Evolutionary conservation across 35 echinoderm and acorn worm species (phyloP).

Genomic region (Apostichopus californicus): DNA sequence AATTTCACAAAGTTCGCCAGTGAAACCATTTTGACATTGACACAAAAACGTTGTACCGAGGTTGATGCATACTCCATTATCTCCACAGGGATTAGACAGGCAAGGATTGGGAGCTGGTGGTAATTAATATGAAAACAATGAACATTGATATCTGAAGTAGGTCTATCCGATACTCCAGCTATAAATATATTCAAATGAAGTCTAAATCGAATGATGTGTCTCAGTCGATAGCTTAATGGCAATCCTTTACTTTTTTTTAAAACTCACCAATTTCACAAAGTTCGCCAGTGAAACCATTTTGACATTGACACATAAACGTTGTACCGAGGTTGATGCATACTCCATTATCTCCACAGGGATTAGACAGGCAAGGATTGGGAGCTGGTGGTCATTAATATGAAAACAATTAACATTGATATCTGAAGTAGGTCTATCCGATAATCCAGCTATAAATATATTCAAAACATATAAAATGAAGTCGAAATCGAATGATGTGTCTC

Average conservation of each 20-base stretch:
- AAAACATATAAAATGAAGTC: no score
- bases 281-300: slow-evolving; percentile 8
- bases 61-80: slow-evolving; percentile 6
- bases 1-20: not conserved
- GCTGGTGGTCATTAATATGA: not conserved
- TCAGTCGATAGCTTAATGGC: no score
- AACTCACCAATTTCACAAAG: slow-evolving; percentile 16
- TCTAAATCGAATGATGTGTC: no score
- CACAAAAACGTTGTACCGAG: not conserved
- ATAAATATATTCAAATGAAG: no score
- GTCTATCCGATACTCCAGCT: no score
- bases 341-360: slow-evolving; percentile 31
- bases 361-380: not conserved
- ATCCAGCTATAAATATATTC: no score
- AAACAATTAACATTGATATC: no score
- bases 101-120: slow-evolving; percentile 35
- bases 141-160: no score
- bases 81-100: slow-evolving; percentile 7
- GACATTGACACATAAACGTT: not conserved
- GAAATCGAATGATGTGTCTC: no score
- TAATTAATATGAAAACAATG: not conserved
- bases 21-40: not conserved
- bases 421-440: no score
- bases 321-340: not conserved
- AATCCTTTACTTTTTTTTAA: no score